Base-by-base conservation (phyloP, 2,888 invertebrate species). In the Eumerus sabulonum region DNA sequence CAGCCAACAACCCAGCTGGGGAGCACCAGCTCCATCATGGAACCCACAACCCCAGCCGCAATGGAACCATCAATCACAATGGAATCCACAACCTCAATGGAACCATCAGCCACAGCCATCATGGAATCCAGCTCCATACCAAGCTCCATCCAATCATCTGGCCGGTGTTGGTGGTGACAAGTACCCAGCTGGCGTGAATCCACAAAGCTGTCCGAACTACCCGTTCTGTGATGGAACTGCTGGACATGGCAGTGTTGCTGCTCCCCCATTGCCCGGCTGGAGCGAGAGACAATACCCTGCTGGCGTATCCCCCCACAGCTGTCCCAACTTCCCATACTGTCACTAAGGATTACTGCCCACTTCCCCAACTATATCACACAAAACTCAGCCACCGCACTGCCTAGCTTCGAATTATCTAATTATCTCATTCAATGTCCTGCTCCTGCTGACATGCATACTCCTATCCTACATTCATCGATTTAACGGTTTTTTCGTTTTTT, bases 131-230 rank as follows among this genome's bases (percentile, higher is more conserved):
- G 84, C 86, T 16, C 79, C 86, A 14, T 66, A 71, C 64, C 82
- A 82, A 74, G 83, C 83, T 38, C 82, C 82, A 19, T 67, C 76
- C 40, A 84, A 83, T 63, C 82, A 83, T 44, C 68, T 83, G 62
- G 57, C 86, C 1, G 68, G 76, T 35, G 84, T 86, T 19, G 88
- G 86, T 36, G 89, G 85, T 59, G 88, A 88, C 64, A 89, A 88
- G 76, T 90, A 86, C 82, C 90, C 90, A 72, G 90, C 90, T 77
- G 90, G 90, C 71, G 86, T 90, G 17, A 88, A 87, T 83, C 90
- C 90, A 16, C 88, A 90, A 62, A 84, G 88, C 79, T 90, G 90
- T 84, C 90, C 90, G 84, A 90, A 90, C 85, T 90, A 90, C 86
- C 90, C 90, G 74, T 90, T 89, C 86, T 90, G 90, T 81, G 88